Conservation (phyloP, 2,888 invertebrate species). For the Mesorhabditis belari region DNA sequence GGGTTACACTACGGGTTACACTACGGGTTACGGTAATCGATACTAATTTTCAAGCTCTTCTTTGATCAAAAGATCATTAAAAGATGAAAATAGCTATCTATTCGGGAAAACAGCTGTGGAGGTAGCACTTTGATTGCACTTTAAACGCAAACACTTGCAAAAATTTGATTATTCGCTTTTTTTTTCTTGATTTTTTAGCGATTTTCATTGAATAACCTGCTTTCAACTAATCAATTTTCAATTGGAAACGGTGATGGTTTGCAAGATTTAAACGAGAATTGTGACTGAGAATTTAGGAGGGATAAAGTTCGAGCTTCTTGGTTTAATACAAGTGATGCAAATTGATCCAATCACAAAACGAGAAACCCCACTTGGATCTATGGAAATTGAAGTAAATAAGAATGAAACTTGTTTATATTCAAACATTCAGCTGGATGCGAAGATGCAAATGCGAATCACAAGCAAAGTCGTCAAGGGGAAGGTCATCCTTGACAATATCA, state of each 20-base stretch:
- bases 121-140: too few species aligned
- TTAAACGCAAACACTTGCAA: too few species aligned
- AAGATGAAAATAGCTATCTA: too few species aligned
- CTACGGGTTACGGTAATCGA: not conserved
- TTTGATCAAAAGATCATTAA: too few species aligned
- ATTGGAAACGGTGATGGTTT: too few species aligned
- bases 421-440: conserved; percentile 37
- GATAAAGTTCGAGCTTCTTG: conserved; percentile 38
- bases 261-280: too few species aligned
- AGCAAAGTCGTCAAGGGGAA: conserved; percentile 44
- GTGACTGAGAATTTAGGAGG: too few species aligned
- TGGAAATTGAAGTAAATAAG: conserved; percentile 27
- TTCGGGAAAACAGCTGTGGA: too few species aligned
- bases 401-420: conserved; percentile 17
- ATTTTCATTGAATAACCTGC: too few species aligned
- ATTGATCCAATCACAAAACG: conserved; percentile 8
- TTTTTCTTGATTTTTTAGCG: too few species aligned
- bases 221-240: not conserved
- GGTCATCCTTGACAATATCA: conserved; percentile 42
- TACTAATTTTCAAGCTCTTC: too few species aligned
- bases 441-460: conserved; percentile 47
- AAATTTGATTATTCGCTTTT: too few species aligned
- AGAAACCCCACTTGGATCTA: conserved; percentile 33
- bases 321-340: conserved; percentile 25
- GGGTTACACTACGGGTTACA: not conserved